phyloP scores from a whole-genome alignment of 1,140 invertebrate species.

The Drosophila melanica region DNA sequence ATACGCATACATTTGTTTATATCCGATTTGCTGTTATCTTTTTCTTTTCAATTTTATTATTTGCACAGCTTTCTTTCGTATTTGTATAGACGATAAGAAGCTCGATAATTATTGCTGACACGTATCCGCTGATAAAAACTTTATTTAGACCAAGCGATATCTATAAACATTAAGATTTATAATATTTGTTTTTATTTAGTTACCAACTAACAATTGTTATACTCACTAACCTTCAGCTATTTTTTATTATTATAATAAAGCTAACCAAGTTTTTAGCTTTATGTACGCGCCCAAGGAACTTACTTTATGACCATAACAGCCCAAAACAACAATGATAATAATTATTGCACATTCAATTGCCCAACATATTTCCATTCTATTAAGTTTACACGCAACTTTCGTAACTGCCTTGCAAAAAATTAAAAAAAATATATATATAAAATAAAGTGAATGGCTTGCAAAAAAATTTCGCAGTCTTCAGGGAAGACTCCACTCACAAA shows the following conservation, averaged over 20 bases:
- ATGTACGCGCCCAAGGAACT: constrained; percentile 12
- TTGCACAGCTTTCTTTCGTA: constrained; percentile 38
- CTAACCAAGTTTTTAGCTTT: constrained; percentile 7
- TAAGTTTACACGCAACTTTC: constrained; percentile 63
- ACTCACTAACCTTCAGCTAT: constrained; percentile 31
- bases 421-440: constrained; percentile 5
- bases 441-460: constrained; percentile 62
- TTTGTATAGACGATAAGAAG: constrained; percentile 36
- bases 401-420: constrained; percentile 59
- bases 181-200: neutral
- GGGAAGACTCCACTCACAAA: constrained; percentile 20
- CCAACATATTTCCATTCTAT: constrained; percentile 65
- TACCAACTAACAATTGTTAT: constrained; percentile 14
- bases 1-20: constrained; percentile 24
- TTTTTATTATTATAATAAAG: constrained; percentile 9
- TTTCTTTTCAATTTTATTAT: constrained; percentile 1
- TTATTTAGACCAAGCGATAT: neutral
- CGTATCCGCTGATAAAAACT: constrained; percentile 22
- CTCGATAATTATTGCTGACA: constrained; percentile 33
- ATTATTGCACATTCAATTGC: constrained; percentile 28
- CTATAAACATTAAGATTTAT: constrained; percentile 8
- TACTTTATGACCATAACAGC: constrained; percentile 17
- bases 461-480: constrained; percentile 47
- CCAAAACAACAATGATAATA: constrained; percentile 8
- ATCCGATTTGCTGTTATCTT: constrained; percentile 27